phyloP scores from a whole-genome alignment of 2,113 vertebrate genomes.

The Probosciger aterrimus region DNA sequence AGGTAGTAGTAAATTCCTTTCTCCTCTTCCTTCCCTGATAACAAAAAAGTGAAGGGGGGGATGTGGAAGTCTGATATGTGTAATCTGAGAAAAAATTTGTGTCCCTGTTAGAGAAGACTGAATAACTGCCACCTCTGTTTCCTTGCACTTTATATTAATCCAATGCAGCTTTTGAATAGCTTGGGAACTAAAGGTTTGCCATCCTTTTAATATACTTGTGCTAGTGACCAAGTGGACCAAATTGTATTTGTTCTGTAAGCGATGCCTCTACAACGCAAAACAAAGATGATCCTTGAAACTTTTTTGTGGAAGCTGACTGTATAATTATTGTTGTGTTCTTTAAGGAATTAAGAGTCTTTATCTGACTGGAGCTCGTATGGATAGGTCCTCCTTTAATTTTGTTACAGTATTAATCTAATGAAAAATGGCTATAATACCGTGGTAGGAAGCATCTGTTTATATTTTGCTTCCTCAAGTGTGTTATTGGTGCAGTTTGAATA shows the following conservation, averaged over 20 bases:
- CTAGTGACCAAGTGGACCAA: not conserved
- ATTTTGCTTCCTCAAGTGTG: not conserved
- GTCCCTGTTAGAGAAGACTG: not conserved
- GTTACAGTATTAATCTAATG: not conserved
- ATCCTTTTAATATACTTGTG: not conserved
- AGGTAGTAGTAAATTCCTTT: not conserved
- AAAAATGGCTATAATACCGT: not conserved
- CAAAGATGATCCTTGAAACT: not conserved
- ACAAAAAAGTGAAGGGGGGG: not conserved
- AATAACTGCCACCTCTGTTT: not conserved
- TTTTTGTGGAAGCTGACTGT: not conserved
- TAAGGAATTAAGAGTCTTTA: not conserved
- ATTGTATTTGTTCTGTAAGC: not conserved
- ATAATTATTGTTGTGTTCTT: not conserved
- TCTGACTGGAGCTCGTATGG: not conserved
- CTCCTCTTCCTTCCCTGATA: accelerated
- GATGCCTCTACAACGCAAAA: not conserved
- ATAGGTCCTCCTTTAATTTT: not conserved
- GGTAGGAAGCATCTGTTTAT: not conserved
- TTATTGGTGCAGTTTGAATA: not conserved
- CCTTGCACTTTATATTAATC: not conserved
- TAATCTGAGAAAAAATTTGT: not conserved
- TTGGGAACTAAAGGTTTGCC: not conserved
- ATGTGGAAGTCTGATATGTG: not conserved
- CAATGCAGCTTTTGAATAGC: not conserved